Percentiles rank a stretch among this genome's conserved stretches.
These are phyloP conservation scores for Sinocyclocheilus maitianheensis DNA, from an alignment of 2,113 vertebrate species.

Conservation along the genomic window DNA sequence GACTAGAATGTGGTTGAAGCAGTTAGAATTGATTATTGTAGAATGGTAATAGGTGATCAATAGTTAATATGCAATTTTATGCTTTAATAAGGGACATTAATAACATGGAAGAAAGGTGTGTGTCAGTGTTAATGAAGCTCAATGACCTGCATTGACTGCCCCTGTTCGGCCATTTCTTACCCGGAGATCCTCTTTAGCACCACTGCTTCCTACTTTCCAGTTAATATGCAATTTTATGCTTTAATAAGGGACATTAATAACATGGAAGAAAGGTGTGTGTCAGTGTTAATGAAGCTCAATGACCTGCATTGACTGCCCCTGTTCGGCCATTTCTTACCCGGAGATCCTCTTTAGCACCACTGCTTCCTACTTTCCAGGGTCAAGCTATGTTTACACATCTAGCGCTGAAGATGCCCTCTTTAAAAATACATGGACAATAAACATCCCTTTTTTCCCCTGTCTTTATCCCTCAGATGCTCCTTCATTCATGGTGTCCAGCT, in stretches of 20 bases:
- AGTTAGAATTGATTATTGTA: slow-evolving; percentile 44
- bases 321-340: slow-evolving; percentile 37
- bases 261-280: slow-evolving; percentile 23
- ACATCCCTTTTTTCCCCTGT: slow-evolving; percentile 44
- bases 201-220: slow-evolving; percentile 36
- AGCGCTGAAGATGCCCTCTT: slow-evolving; percentile 55
- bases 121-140: slow-evolving; percentile 45
- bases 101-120: slow-evolving; percentile 23
- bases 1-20: slow-evolving; percentile 36
- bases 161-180: slow-evolving; percentile 36
- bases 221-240: no score
- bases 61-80: slow-evolving; percentile 49
- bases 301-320: slow-evolving; percentile 15
- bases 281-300: slow-evolving; percentile 48
- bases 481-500: slow-evolving; percentile 37
- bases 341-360: neutral
- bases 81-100: slow-evolving; percentile 38
- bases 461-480: slow-evolving; percentile 18
- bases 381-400: slow-evolving; percentile 61
- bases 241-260: slow-evolving; percentile 40
- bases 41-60: slow-evolving; percentile 43
- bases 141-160: slow-evolving; percentile 39
- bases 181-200: neutral
- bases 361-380: slow-evolving; percentile 45
- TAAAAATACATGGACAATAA: slow-evolving; percentile 66